Percentiles rank a stretch among this genome's conserved stretches.
These are phyloP conservation scores for Lithophane semibrunnea DNA, from an alignment of 2,888 invertebrate species.

Conservation along the genomic window DNA sequence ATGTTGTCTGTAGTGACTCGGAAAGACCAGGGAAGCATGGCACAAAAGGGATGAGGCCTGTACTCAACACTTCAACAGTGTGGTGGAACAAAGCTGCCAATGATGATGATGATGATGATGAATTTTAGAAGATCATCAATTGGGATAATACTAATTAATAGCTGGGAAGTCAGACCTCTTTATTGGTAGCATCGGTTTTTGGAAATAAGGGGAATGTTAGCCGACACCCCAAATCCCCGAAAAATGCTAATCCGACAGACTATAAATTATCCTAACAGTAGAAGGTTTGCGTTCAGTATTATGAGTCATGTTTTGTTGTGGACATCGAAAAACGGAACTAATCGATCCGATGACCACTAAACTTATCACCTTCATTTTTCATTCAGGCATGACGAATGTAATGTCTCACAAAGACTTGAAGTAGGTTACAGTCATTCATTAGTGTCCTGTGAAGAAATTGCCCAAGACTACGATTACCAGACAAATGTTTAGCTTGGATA, in stretches of 20 bases:
- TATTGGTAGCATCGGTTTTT: neutral
- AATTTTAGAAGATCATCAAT: neutral
- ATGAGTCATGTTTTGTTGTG: conserved; percentile 36
- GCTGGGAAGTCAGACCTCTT: neutral
- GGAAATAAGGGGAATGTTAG: neutral
- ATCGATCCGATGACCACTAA: conserved; percentile 29
- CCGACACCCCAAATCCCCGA: neutral
- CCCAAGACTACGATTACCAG: neutral
- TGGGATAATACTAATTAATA: neutral
- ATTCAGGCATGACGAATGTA: conserved; percentile 32
- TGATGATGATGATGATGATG: too few species aligned
- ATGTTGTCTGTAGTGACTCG: neutral
- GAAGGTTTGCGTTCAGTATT: neutral
- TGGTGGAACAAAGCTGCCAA: neutral
- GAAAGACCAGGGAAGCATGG: neutral
- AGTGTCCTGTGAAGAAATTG: neutral
- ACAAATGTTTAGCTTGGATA: neutral
- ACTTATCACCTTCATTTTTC: conserved; percentile 39
- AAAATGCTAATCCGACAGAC: neutral
- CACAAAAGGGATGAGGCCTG: too few species aligned
- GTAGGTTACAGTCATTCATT: conserved; percentile 4
- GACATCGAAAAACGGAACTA: conserved; percentile 39
- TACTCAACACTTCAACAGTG: neutral
- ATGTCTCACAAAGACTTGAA: conserved; percentile 19
- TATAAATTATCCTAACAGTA: neutral